Percentiles rank a stretch among this genome's conserved stretches.
Conservation (phyloP, 2,888 invertebrate species). For the Hermodice carunculata region DNA sequence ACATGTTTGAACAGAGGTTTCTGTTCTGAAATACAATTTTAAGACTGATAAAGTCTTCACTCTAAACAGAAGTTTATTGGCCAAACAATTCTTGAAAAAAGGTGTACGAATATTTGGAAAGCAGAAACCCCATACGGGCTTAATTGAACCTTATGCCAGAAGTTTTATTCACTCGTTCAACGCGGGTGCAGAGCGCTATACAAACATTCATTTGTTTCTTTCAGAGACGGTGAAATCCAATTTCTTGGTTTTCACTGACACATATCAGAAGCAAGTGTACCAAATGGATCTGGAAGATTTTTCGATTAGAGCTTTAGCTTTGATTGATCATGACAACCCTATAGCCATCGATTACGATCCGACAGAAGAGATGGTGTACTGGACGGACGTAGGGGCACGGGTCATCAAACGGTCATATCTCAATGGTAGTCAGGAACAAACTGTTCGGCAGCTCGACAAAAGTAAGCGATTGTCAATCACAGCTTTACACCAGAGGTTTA, state of each 20-base stretch:
- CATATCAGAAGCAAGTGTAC: conserved; percentile 77
- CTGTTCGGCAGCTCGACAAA: conserved; percentile 42
- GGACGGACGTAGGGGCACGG: conserved; percentile 78
- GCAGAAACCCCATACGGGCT: no score
- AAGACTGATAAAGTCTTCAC: no score
- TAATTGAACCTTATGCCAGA: no score
- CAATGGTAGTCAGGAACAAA: conserved; percentile 43
- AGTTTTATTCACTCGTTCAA: no score
- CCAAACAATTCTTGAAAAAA: no score
- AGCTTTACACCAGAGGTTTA: no score
- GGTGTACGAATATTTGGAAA: no score
- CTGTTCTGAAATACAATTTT: no score
- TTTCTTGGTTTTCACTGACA: conserved; percentile 60
- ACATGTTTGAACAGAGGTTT: no score
- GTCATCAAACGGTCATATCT: conserved; percentile 50
- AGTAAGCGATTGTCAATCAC: conserved; percentile 40
- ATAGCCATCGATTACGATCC: conserved; percentile 89
- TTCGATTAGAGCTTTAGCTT: conserved; percentile 47
- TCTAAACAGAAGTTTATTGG: no score
- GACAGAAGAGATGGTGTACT: conserved; percentile 80
- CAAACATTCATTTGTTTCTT: no score
- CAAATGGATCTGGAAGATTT: conserved; percentile 81
- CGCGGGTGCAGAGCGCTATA: no score
- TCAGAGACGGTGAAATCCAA: conserved; percentile 49
- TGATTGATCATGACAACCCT: conserved; percentile 74